Conservation (phyloP, 2,113 vertebrate genomes). For the Neolamprologus caudopunctatus region DNA sequence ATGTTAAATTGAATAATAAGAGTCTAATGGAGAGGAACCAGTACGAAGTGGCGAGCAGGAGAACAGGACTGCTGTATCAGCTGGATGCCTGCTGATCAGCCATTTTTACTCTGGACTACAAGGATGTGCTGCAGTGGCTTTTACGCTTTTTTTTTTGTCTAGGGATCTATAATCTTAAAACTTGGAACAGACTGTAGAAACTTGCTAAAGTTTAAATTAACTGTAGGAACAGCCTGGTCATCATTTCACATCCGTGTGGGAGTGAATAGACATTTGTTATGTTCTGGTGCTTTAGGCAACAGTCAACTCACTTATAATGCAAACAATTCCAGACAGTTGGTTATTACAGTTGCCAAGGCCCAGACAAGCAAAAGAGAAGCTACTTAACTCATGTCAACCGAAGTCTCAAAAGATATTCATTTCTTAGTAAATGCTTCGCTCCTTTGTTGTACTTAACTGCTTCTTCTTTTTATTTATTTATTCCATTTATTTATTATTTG, state of each 20-base stretch:
- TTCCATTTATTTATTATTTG: background rate
- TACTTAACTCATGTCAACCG: background rate
- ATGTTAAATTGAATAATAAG: conserved; percentile 22
- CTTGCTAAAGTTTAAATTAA: background rate
- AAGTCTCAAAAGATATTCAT: background rate
- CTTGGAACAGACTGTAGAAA: background rate
- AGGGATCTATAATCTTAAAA: background rate
- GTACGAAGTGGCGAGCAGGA: background rate
- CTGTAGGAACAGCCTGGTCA: background rate
- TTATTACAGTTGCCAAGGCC: background rate
- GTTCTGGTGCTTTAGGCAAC: background rate
- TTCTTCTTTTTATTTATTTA: background rate
- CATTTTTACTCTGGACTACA: conserved; percentile 1
- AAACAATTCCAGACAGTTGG: background rate
- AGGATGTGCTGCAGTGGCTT: background rate
- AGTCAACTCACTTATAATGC: background rate
- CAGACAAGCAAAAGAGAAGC: background rate
- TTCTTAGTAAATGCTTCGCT: background rate
- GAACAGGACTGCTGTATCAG: conserved; percentile 29
- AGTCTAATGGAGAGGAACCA: conserved; percentile 30
- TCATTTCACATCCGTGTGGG: background rate
- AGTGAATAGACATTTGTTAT: background rate
- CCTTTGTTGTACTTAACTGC: background rate
- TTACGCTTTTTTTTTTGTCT: background rate
- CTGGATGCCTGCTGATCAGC: conserved; percentile 17